Conservation (phyloP, 1,140 invertebrate species). For the Thalassaphorura encarpata region DNA sequence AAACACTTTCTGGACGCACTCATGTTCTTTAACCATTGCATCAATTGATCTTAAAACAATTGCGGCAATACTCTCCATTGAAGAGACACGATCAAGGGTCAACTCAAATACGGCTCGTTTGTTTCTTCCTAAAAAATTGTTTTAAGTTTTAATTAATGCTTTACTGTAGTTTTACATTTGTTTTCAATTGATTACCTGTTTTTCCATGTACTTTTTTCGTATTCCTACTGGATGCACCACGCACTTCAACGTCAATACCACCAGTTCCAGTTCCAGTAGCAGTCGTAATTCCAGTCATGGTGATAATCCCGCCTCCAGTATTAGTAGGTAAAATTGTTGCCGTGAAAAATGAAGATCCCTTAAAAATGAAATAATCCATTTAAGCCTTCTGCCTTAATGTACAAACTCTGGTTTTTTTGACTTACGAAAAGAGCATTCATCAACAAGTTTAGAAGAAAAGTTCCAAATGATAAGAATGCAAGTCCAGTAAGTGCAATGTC, state of each 20-base stretch:
- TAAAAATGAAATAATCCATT: neutral
- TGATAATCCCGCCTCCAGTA: slow-evolving; percentile 3
- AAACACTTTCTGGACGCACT: slow-evolving; percentile 23
- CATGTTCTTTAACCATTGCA: slow-evolving; percentile 23
- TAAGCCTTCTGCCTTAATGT: neutral
- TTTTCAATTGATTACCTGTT: too few relatives aligned
- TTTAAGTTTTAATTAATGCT: too few relatives aligned
- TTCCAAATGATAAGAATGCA: slow-evolving; percentile 31
- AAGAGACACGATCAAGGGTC: slow-evolving; percentile 8
- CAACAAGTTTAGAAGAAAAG: slow-evolving; percentile 31
- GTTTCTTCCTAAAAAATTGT: too few relatives aligned
- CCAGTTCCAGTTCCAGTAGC: neutral
- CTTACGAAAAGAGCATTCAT: slow-evolving; percentile 30
- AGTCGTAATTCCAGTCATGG: neutral
- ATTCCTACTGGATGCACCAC: neutral
- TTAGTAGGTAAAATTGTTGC: neutral
- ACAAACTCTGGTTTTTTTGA: neutral
- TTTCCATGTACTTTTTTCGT: too few relatives aligned
- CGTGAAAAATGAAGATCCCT: neutral
- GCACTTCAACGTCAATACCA: neutral
- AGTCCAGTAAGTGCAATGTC: slow-evolving; percentile 33
- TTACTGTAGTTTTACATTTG: too few relatives aligned
- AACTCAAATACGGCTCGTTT: slow-evolving; percentile 5
- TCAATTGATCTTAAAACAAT: slow-evolving; percentile 20
- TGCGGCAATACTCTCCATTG: slow-evolving; percentile 13